These are phyloP conservation scores for Thalassoma bifasciatum DNA, from an alignment of 2,113 vertebrate species.

Conservation along the genomic window DNA sequence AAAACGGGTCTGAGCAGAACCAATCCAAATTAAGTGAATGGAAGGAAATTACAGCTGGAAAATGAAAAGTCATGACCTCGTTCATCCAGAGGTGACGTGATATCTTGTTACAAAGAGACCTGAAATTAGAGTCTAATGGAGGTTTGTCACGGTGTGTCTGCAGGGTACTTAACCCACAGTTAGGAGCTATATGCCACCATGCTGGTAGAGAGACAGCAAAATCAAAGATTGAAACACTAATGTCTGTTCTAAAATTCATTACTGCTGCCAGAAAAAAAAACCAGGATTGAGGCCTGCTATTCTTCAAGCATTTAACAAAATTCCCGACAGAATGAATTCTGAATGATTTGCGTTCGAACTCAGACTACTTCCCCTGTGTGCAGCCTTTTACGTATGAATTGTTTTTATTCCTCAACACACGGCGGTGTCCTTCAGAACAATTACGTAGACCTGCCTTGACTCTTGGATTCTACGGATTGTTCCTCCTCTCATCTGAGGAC, in stretches of 20 bases:
- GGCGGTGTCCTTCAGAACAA: background rate
- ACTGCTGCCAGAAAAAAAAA: background rate
- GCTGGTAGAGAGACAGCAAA: background rate
- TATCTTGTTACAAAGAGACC: slow-evolving; percentile 24
- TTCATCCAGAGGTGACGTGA: slow-evolving; percentile 41
- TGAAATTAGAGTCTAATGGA: slow-evolving; percentile 40
- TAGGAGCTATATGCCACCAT: background rate
- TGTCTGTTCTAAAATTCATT: background rate
- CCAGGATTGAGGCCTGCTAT: background rate
- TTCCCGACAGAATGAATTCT: background rate
- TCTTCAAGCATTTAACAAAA: background rate
- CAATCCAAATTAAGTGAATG: slow-evolving; percentile 31
- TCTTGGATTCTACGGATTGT: background rate
- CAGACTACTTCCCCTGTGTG: background rate
- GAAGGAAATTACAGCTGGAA: slow-evolving; percentile 17
- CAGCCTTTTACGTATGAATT: background rate
- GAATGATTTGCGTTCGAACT: background rate
- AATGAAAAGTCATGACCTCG: slow-evolving; percentile 37
- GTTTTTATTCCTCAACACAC: background rate
- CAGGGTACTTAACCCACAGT: background rate
- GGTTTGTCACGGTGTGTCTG: slow-evolving; percentile 11
- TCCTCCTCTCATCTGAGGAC: background rate
- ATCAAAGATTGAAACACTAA: slow-evolving; percentile 10
- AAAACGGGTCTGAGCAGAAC: slow-evolving; percentile 31
- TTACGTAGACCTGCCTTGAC: background rate